These are phyloP conservation scores for Agonopterix subpropinquella DNA, from an alignment of 2,888 invertebrate species.

Conservation along the genomic window DNA sequence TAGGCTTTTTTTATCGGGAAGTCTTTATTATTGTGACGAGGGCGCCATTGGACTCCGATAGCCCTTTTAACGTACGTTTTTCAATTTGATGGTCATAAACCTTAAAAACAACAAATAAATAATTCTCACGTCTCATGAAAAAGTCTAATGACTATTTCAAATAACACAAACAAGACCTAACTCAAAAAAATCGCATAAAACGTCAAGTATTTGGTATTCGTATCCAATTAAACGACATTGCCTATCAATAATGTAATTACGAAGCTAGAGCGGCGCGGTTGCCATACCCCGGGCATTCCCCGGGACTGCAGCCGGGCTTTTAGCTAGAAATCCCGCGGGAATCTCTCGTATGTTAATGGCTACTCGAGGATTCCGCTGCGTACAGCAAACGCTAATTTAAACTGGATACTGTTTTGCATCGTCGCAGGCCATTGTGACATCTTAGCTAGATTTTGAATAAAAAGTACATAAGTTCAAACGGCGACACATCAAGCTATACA, in stretches of 20 bases:
- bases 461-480: too few relatives aligned
- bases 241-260: slow-evolving; percentile 38
- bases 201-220: background rate
- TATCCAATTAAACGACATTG: slow-evolving; percentile 8
- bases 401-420: slow-evolving; percentile 44
- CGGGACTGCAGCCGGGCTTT: slow-evolving; percentile 15
- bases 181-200: too few relatives aligned
- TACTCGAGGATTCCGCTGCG: slow-evolving; percentile 39
- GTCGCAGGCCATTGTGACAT: slow-evolving; percentile 9
- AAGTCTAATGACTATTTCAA: too few relatives aligned
- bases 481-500: too few relatives aligned
- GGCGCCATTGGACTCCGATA: too few relatives aligned
- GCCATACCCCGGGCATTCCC: slow-evolving; percentile 4
- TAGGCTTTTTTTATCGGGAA: too few relatives aligned
- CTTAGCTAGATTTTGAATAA: background rate
- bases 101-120: too few relatives aligned
- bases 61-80: too few relatives aligned
- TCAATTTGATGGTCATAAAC: too few relatives aligned
- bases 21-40: too few relatives aligned
- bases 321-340: slow-evolving; percentile 37
- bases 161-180: too few relatives aligned
- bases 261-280: background rate
- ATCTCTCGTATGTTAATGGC: slow-evolving; percentile 60
- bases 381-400: slow-evolving; percentile 57
- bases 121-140: too few relatives aligned